These are phyloP conservation scores for Mythimna albipuncta DNA, from an alignment of 2,888 invertebrate genomes.

Conservation along the genomic window DNA sequence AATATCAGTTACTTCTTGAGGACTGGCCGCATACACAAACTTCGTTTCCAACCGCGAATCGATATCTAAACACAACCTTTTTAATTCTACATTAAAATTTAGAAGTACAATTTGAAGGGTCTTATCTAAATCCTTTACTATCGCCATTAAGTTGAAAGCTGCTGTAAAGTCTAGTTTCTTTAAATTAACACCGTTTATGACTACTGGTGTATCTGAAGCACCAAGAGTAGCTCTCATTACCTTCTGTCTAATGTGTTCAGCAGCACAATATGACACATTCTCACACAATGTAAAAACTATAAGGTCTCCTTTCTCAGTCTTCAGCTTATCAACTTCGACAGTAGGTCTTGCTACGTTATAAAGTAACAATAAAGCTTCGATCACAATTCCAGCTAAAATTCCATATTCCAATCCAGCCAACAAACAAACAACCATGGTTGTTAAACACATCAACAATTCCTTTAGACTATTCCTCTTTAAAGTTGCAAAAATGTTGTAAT, in stretches of 20 bases:
- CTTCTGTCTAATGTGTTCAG: constrained; percentile 78
- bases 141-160: constrained; percentile 80
- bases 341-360: constrained; percentile 80
- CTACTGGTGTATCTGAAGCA: constrained; percentile 67
- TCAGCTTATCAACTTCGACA: constrained; percentile 70
- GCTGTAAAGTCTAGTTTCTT: constrained; percentile 82
- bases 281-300: constrained; percentile 76
- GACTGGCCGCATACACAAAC: constrained; percentile 73
- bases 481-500: constrained; percentile 90
- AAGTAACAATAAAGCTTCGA: constrained; percentile 80
- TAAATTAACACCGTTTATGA: constrained; percentile 80
- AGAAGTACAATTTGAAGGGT: constrained; percentile 75
- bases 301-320: constrained; percentile 71
- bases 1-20: constrained; percentile 69
- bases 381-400: constrained; percentile 78
- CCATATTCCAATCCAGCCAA: constrained; percentile 83
- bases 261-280: constrained; percentile 82
- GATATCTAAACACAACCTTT: constrained; percentile 77
- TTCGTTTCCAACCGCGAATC: constrained; percentile 70
- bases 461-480: constrained; percentile 95
- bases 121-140: constrained; percentile 80
- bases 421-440: constrained; percentile 77
- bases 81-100: constrained; percentile 78
- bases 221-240: constrained; percentile 71
- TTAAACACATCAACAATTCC: constrained; percentile 75